phyloP scores from a whole-genome alignment of 2,888 invertebrate species.

The Pyralis farinalis region DNA sequence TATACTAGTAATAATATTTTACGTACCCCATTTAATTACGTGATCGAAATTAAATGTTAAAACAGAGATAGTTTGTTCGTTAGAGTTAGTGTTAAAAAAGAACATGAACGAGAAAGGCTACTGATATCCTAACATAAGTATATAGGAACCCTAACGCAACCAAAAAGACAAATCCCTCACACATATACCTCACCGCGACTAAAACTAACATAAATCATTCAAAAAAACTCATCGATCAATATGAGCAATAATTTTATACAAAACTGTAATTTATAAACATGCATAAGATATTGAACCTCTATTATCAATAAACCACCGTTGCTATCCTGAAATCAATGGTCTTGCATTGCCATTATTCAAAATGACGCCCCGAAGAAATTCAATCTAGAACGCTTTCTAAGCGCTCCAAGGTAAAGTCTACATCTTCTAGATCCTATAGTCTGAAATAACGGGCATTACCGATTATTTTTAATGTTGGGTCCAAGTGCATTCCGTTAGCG shows the following conservation, averaged over 20 bases:
- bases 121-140: too few species aligned
- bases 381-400: conserved; percentile 52
- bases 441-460: conserved; percentile 30
- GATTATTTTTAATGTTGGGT: conserved; percentile 20
- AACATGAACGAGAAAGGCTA: too few species aligned
- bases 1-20: too few species aligned
- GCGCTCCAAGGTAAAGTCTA: conserved; percentile 16
- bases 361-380: conserved; percentile 48
- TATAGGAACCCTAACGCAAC: too few species aligned
- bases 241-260: not conserved
- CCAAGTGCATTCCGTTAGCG: conserved; percentile 15
- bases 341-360: conserved; percentile 37
- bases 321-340: not conserved
- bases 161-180: too few species aligned
- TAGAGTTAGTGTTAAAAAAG: too few species aligned
- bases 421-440: conserved; percentile 21
- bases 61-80: too few species aligned
- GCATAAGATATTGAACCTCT: not conserved
- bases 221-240: too few species aligned
- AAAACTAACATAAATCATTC: too few species aligned
- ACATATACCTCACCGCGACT: too few species aligned
- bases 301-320: not conserved
- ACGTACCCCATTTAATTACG: too few species aligned
- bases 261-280: not conserved
- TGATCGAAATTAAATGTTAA: too few species aligned